Evolutionary conservation across 2,797 vertebrate genomes (phyloP), one percentile per base, ranked within the genome.

Genomic region (Petrocephalus schoutedeni): DNA sequence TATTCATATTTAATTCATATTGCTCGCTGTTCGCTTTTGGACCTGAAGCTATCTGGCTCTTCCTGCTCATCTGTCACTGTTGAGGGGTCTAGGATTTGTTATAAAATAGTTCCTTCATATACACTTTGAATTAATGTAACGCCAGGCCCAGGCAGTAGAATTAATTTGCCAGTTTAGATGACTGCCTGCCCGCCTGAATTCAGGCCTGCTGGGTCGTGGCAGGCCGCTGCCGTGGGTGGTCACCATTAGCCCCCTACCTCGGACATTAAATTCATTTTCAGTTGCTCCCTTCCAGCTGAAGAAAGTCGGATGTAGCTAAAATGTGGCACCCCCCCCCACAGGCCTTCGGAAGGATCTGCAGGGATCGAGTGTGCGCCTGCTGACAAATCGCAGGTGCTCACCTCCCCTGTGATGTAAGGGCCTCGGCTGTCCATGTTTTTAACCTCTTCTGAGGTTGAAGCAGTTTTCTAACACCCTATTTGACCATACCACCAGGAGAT

Each of bases 151-250:
- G 49, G 49, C 82, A 9, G 53, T 9, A 85, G 23, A 85, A 85
- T 85, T 85, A 85, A 85, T 85, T 85, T 85, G 53, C 53, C 10
- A 56, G 71, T 77, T 77, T 45, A 45, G 71, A 45, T 77, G 71
- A 85, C 9, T 85, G 12, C n/a, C 82, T 85, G 53, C 2, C 53
- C 16, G 82, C 28, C 53, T 85, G 82, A 56, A 51, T 54, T 56
- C 53, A 54, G 82, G 82, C 4, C 2, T 85, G 49, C 49, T 28
- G 4, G 53, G 49, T 71, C 49, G 12, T 51, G 0, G 12, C 14
- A 53, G 53, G 49, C 23, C 4, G 1, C 82, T 51, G 71, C 71
- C 1, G 6, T 7, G 71, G 71, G 71, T 49, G 4, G 82, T 56
- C 51, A 28, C 51, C 49, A 84, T 56, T 84, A 84, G 51, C 21